Percentiles rank a stretch among this genome's conserved stretches.
Conservation (phyloP, 2,797 vertebrate genomes). For the Brachyalestes nurse region DNA sequence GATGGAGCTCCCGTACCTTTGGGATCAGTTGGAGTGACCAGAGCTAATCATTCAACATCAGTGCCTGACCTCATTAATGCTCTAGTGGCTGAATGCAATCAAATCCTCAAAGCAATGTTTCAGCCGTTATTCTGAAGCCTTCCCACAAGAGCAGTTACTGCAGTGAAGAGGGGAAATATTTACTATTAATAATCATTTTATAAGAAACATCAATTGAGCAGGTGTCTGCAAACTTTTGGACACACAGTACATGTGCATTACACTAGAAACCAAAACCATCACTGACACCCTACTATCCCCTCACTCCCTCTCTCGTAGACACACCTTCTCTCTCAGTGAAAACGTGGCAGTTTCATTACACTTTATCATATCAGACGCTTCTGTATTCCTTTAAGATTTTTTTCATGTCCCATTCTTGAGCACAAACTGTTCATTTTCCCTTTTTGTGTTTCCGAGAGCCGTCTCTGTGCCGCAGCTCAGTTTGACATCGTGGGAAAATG, state of each 20-base stretch:
- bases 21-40: background rate
- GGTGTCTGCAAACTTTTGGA: background rate
- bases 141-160: too few relatives aligned
- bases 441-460: conserved; percentile 12
- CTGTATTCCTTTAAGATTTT: background rate
- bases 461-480: background rate
- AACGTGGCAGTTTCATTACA: background rate
- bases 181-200: background rate
- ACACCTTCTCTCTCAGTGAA: conserved; percentile 1
- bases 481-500: conserved; percentile 46
- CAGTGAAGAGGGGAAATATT: background rate
- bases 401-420: background rate
- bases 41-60: background rate
- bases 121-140: background rate
- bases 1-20: background rate
- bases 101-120: background rate
- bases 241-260: background rate
- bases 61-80: background rate
- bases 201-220: background rate
- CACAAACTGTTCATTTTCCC: background rate
- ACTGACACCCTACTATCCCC: background rate
- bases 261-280: too few relatives aligned
- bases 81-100: background rate
- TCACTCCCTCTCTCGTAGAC: conserved; percentile 31
- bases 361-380: background rate